phyloP scores from a whole-genome alignment of 2,888 invertebrate species.

The Andrena bicolor region DNA sequence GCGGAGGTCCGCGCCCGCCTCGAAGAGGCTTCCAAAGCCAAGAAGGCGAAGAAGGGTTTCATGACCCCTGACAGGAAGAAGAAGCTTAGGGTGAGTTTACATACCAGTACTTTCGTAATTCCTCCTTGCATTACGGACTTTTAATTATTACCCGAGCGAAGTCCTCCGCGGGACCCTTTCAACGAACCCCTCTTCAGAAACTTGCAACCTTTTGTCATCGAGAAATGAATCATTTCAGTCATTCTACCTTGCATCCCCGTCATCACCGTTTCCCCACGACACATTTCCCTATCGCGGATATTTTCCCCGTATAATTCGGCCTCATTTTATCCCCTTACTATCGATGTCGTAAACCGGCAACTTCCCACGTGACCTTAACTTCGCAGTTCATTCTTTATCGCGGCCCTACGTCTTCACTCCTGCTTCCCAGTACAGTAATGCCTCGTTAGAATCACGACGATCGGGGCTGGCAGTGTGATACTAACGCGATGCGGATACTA shows the following conservation, averaged over 20 bases:
- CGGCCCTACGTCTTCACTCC: slow-evolving; percentile 20
- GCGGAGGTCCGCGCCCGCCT: slow-evolving; percentile 99
- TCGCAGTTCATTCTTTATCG: slow-evolving; percentile 4
- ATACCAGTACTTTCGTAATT: slow-evolving; percentile 11
- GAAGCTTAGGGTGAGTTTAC: slow-evolving; percentile 96
- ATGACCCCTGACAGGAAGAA: slow-evolving; percentile 99
- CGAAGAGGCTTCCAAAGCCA: slow-evolving; percentile 99
- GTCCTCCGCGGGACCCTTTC: neutral
- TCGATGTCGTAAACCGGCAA: neutral
- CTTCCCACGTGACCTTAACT: neutral
- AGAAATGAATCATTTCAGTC: neutral
- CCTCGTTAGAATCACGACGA: too few relatives aligned
- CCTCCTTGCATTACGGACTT: neutral
- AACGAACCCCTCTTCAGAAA: neutral
- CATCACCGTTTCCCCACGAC: neutral
- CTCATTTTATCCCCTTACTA: neutral
- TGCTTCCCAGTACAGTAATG: too few relatives aligned
- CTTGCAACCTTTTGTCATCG: neutral
- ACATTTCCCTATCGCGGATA: neutral
- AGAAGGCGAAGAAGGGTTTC: slow-evolving; percentile 99
- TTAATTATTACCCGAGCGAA: neutral
- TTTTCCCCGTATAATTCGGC: neutral
- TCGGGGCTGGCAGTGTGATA: too few relatives aligned
- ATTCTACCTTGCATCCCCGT: neutral
- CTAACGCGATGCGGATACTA: too few relatives aligned